Evolutionary conservation across 2,113 vertebrate species (phyloP).

Genomic region (Poecile atricapillus): DNA sequence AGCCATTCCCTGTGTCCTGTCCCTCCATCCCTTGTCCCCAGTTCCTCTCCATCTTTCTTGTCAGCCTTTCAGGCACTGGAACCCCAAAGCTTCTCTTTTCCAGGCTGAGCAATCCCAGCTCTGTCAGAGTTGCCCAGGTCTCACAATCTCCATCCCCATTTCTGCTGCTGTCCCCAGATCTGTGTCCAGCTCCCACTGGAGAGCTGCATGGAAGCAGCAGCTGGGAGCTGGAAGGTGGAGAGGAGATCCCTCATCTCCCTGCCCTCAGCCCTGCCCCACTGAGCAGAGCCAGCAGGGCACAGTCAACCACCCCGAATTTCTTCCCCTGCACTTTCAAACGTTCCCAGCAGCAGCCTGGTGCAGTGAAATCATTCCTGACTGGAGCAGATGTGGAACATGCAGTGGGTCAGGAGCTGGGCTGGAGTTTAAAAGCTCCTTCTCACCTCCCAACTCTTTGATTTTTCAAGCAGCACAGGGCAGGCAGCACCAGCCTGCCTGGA

Average conservation of each 20-base stretch:
- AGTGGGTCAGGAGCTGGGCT: neutral
- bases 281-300: neutral
- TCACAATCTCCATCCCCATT: neutral
- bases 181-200: neutral
- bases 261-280: rapidly evolving
- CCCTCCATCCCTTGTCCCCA: no score
- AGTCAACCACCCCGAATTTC: neutral
- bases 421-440: neutral
- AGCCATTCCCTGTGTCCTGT: neutral
- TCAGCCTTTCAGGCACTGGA: neutral
- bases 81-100: neutral
- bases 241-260: neutral
- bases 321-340: neutral
- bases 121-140: neutral
- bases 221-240: neutral
- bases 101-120: neutral
- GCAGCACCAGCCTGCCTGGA: neutral
- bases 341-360: neutral
- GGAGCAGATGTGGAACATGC: neutral
- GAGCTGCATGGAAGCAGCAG: neutral
- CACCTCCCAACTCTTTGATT: neutral
- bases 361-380: neutral
- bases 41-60: neutral
- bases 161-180: rapidly evolving
- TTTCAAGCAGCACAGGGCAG: neutral